Evolutionary conservation across 2,797 vertebrate species (phyloP).

Genomic region (Coracias cyanogaster): DNA sequence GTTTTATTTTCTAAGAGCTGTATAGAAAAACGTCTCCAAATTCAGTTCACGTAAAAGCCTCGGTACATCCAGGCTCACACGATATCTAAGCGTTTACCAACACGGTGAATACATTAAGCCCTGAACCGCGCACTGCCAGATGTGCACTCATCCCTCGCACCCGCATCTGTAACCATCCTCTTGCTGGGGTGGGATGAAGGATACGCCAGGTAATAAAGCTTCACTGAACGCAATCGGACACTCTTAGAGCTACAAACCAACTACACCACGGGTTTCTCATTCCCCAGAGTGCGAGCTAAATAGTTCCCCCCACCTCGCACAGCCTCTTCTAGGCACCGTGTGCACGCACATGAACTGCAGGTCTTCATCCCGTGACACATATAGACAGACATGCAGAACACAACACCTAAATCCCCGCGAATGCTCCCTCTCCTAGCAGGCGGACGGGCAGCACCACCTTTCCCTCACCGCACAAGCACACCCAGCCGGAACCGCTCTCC

Average conservation of each 20-base stretch:
- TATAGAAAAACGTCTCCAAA: neutral
- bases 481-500: neutral
- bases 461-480: neutral
- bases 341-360: fast-evolving
- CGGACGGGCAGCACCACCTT: neutral
- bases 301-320: neutral
- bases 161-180: neutral
- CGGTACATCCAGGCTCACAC: neutral
- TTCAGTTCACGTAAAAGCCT: neutral
- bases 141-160: neutral
- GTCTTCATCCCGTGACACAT: neutral
- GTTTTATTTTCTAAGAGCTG: neutral
- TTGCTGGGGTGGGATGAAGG: neutral
- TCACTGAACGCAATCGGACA: neutral
- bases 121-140: neutral
- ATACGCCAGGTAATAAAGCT: neutral
- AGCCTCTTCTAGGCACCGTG: neutral
- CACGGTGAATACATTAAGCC: neutral
- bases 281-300: neutral
- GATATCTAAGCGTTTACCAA: neutral
- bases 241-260: neutral
- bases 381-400: neutral
- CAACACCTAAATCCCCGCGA: neutral
- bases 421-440: neutral
- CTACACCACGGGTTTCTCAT: neutral